Base-by-base conservation (phyloP, 92 coral and sea anemone genomes). In the Porites lobata region DNA sequence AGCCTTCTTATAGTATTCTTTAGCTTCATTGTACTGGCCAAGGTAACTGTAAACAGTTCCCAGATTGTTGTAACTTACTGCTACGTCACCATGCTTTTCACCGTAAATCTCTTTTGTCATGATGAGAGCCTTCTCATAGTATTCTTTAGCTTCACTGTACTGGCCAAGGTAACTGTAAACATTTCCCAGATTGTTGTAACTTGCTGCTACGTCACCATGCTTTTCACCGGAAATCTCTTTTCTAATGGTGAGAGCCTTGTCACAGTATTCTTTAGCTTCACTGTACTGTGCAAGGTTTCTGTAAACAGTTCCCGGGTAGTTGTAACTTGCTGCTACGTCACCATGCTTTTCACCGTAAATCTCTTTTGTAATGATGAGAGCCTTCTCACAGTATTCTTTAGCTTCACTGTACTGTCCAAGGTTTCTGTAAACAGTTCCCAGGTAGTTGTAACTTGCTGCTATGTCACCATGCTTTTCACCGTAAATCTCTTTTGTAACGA, bases 381-480 rank as follows among this genome's bases (percentile, higher is more conserved):
- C 21, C 17, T 15, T 61, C 14, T 61, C 65, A n/a, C 15, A n/a
- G 13, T 15, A 15, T 61, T 15, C 15, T 61, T 61, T 11, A 12
- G 65, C 65, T 61, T 61, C 65, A 12, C 17, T 61, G 65, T 61
- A 61, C 4, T 61, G 65, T 10, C 65, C 76, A 52, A 9, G 76
- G 50, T 73, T 15, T 2, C 17, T 15, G 6, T 12, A 85, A 6
- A 21, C 75, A 52, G 6, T 8, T 47, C 93, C 90, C 53, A 90
- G 50, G 70, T 78, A 57, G 65, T 13, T 43, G 5, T 52, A 78
- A 7, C 85, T 59, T 59, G 18, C 67, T 1, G 86, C 81, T 50
- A 85, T 29, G 15, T 0, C 18, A 53, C 53, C 66, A n/a, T 77
- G 75, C 32, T 85, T 52, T 58, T 54, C 69, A 8, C 86, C 90